A percentile compares a stretch with the other conserved stretches of the same genome.
Conservation (phyloP, 2,113 vertebrate species). For the Dicerorhinus sumatrensis region DNA sequence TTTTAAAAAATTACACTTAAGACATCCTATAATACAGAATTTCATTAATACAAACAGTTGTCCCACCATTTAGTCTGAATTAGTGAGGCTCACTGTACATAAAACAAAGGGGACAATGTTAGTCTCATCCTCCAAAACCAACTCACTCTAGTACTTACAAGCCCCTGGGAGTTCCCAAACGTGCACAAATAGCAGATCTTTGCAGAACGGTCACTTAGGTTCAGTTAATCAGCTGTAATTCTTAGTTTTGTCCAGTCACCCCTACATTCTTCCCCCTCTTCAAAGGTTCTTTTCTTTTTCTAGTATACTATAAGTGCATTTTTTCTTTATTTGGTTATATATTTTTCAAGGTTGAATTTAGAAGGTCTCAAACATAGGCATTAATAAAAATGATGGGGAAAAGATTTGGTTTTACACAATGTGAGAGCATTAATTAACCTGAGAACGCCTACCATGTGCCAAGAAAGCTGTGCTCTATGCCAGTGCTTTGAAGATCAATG, state of each 20-base stretch:
- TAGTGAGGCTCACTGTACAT: background rate
- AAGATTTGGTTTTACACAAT: constrained; percentile 70
- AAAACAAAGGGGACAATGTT: background rate
- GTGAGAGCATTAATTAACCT: background rate
- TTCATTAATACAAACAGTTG: background rate
- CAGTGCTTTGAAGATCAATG: background rate
- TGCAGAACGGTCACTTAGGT: background rate
- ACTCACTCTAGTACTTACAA: background rate
- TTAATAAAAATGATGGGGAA: constrained; percentile 54
- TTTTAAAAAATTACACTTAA: background rate
- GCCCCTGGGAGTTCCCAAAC: background rate
- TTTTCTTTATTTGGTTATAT: background rate
- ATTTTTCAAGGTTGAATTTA: constrained; percentile 64
- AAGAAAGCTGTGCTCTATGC: background rate
- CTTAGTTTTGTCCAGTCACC: background rate
- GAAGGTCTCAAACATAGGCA: constrained; percentile 1
- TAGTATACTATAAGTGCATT: background rate
- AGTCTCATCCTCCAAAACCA: background rate
- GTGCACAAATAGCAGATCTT: background rate
- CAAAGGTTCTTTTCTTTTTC: constrained; percentile 18
- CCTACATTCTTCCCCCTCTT: background rate
- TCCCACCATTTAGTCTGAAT: background rate
- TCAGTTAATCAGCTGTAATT: background rate
- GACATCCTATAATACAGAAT: background rate
- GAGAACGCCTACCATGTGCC: background rate